These are phyloP conservation scores for Sycophaga agraensis DNA, from an alignment of 1,140 invertebrate species.

Conservation along the genomic window DNA sequence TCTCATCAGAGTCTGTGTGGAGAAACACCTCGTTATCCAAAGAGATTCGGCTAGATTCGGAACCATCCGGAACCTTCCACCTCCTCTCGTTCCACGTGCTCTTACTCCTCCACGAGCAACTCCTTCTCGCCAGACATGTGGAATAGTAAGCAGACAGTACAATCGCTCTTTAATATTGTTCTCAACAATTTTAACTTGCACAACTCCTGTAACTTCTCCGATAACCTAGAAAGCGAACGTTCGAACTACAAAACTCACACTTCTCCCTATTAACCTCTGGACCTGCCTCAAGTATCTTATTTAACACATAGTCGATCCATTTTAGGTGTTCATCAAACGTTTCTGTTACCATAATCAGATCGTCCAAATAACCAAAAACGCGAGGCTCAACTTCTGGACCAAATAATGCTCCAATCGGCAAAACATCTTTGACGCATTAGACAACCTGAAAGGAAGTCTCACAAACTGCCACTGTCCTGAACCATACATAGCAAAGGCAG, in stretches of 20 bases:
- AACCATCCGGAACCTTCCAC: no score
- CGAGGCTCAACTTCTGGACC: background rate
- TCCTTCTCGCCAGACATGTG: no score
- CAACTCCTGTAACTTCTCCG: no score
- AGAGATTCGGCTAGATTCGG: no score
- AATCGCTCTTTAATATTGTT: no score
- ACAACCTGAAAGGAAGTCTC: background rate
- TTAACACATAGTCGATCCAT: background rate
- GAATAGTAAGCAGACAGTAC: no score
- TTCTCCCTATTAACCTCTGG: slow-evolving; percentile 3
- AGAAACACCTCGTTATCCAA: no score
- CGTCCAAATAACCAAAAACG: slow-evolving; percentile 9
- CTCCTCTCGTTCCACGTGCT: no score
- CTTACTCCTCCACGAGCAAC: no score
- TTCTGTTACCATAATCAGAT: slow-evolving; percentile 1
- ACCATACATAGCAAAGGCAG: background rate
- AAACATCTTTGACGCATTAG: background rate
- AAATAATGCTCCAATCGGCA: background rate
- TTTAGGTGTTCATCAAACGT: slow-evolving; percentile 3
- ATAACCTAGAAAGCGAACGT: no score
- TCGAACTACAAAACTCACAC: background rate
- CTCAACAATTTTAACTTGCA: no score
- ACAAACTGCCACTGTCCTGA: background rate
- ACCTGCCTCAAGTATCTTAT: background rate
- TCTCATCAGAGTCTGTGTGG: no score